phyloP scores from a whole-genome alignment of 2,888 invertebrate genomes.

The Proisotoma minuta region DNA sequence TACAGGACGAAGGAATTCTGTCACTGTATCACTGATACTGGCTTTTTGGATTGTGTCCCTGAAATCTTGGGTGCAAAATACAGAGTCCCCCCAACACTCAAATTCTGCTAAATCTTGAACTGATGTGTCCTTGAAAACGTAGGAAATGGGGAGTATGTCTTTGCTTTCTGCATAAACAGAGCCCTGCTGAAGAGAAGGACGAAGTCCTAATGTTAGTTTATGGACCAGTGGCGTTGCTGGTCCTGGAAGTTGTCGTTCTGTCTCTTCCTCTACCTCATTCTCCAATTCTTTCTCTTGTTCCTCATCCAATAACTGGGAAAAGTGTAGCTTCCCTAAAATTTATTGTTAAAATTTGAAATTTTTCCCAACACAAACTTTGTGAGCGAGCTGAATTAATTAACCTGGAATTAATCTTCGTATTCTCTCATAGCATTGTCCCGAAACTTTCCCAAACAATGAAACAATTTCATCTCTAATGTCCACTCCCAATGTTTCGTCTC shows the following conservation, averaged over 20 bases:
- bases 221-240: neutral
- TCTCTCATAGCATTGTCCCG: too few relatives aligned
- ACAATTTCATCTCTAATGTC: constrained; percentile 3
- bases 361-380: too few relatives aligned
- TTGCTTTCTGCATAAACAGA: neutral
- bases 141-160: neutral
- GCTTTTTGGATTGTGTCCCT: neutral
- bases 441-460: too few relatives aligned
- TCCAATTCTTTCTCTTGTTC: constrained; percentile 28
- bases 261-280: constrained; percentile 11
- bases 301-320: constrained; percentile 20
- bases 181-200: neutral
- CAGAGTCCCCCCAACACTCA: neutral
- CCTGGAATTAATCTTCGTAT: too few relatives aligned
- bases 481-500: constrained; percentile 13
- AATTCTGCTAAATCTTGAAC: neutral
- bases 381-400: too few relatives aligned
- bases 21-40: neutral
- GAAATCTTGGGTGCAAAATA: constrained; percentile 15
- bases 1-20: constrained; percentile 8
- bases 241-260: constrained; percentile 2
- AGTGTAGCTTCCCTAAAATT: neutral
- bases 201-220: neutral
- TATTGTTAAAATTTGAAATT: too few relatives aligned
- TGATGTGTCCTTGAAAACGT: constrained; percentile 6